These are phyloP conservation scores for Drosophila hamatofila DNA, from an alignment of 2,888 invertebrate species.

Conservation along the genomic window DNA sequence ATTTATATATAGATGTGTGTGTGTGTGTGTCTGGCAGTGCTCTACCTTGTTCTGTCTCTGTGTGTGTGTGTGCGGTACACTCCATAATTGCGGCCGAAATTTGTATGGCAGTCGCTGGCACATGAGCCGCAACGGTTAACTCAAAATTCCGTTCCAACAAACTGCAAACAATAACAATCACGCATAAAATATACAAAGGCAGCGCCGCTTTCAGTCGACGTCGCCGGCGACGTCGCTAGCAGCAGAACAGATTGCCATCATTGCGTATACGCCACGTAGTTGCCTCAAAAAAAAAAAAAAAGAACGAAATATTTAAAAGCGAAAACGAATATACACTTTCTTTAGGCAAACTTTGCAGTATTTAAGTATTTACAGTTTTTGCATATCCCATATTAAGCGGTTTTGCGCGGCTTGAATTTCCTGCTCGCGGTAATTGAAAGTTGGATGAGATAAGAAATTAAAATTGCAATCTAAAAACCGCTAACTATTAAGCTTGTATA, in stretches of 20 bases:
- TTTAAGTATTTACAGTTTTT: neutral
- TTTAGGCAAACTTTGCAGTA: neutral
- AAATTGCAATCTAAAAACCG: no score
- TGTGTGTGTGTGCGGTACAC: conserved; percentile 22
- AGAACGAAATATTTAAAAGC: neutral
- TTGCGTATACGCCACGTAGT: conserved; percentile 69
- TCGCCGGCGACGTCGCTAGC: conserved; percentile 3
- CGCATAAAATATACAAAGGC: conserved; percentile 65
- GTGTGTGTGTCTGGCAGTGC: conserved; percentile 23
- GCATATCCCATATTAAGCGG: neutral
- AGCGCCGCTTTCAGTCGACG: conserved; percentile 4
- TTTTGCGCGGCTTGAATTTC: no score
- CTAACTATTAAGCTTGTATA: no score
- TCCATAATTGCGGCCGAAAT: conserved; percentile 72
- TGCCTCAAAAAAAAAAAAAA: conserved; percentile 5
- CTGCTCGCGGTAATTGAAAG: no score
- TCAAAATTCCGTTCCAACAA: conserved; percentile 54
- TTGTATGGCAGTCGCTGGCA: conserved; percentile 56
- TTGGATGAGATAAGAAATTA: no score
- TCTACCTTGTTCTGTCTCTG: conserved; percentile 12
- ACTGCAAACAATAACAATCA: conserved; percentile 81
- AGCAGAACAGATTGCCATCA: conserved; percentile 60
- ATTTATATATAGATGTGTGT: conserved; percentile 9
- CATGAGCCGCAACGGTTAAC: conserved; percentile 77
- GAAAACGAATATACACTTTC: conserved; percentile 24